Percentiles rank a stretch among this genome's conserved stretches.
Conservation (phyloP, 2,113 vertebrate genomes). For the Bubo bubo region DNA sequence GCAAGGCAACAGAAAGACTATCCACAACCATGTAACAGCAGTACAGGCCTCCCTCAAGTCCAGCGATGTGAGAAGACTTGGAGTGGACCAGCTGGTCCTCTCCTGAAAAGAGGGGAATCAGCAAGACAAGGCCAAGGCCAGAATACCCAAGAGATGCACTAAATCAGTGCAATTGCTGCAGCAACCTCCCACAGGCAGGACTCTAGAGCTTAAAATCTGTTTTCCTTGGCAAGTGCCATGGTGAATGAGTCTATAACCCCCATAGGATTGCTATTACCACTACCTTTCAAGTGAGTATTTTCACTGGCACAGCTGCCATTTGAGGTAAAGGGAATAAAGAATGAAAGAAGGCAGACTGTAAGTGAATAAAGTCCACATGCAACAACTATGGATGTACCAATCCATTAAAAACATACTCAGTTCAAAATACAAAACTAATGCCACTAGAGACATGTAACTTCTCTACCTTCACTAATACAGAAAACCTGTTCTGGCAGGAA, state of each 20-base stretch:
- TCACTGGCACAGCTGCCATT: not conserved
- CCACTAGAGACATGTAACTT: not conserved
- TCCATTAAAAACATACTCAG: not conserved
- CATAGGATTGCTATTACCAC: not conserved
- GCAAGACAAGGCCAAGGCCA: constrained; percentile 14
- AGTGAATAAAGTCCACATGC: not conserved
- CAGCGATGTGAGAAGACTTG: not conserved
- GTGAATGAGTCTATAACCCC: not conserved
- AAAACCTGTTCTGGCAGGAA: not conserved
- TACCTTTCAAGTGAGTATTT: not conserved
- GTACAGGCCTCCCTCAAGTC: not conserved
- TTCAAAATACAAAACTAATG: not conserved
- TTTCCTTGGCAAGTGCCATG: constrained; percentile 43
- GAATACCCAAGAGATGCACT: constrained; percentile 43
- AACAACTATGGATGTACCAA: not conserved
- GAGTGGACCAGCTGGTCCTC: constrained; percentile 46
- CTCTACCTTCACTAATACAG: not conserved
- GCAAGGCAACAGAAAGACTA: constrained; percentile 36
- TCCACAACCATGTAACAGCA: not conserved
- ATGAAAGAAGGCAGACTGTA: not conserved
- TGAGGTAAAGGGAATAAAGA: constrained; percentile 12
- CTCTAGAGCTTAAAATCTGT: constrained; percentile 62
- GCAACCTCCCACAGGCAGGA: constrained; percentile 50
- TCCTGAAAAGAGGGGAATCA: constrained; percentile 34
- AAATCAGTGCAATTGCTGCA: constrained; percentile 46